Conservation (phyloP, 92 coral and sea anemone species). For the Actinostola sp. region DNA sequence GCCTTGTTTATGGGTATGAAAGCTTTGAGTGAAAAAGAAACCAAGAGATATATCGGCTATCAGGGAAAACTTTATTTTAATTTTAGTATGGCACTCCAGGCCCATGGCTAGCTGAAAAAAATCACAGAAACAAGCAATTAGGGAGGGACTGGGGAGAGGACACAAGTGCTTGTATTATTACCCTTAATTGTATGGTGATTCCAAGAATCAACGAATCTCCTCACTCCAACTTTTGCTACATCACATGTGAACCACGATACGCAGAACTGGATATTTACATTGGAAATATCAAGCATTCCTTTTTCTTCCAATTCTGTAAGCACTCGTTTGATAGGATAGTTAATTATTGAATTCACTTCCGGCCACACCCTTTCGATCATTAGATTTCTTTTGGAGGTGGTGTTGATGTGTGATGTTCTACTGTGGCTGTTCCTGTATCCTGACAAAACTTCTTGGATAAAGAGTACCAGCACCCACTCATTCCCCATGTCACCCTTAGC, state of each 20-base stretch:
- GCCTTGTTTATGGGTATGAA: no score
- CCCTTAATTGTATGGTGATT: slow-evolving; percentile 40
- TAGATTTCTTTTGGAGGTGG: slow-evolving; percentile 41
- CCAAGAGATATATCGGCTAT: no score
- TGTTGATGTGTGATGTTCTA: slow-evolving; percentile 40
- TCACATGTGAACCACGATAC: slow-evolving; percentile 36
- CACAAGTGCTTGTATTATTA: not conserved
- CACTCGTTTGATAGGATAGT: slow-evolving; percentile 34
- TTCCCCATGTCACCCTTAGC: slow-evolving; percentile 49
- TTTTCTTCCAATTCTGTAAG: slow-evolving; percentile 40
- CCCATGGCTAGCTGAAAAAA: no score
- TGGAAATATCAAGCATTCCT: slow-evolving; percentile 27
- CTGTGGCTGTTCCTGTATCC: slow-evolving; percentile 26
- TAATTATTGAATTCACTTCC: slow-evolving; percentile 44
- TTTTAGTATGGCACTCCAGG: no score
- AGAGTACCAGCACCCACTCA: slow-evolving; percentile 48
- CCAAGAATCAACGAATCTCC: slow-evolving; percentile 38
- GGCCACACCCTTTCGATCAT: slow-evolving; percentile 52
- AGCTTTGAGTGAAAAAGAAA: no score
- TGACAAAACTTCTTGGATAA: slow-evolving; percentile 36
- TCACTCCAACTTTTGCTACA: slow-evolving; percentile 38
- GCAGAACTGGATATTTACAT: slow-evolving; percentile 40
- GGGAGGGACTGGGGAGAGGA: no score
- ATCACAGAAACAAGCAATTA: no score
- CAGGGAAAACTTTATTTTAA: no score